Evolutionary conservation across 2,113 vertebrate species (phyloP).

Genomic region (Lasiurus cinereus): DNA sequence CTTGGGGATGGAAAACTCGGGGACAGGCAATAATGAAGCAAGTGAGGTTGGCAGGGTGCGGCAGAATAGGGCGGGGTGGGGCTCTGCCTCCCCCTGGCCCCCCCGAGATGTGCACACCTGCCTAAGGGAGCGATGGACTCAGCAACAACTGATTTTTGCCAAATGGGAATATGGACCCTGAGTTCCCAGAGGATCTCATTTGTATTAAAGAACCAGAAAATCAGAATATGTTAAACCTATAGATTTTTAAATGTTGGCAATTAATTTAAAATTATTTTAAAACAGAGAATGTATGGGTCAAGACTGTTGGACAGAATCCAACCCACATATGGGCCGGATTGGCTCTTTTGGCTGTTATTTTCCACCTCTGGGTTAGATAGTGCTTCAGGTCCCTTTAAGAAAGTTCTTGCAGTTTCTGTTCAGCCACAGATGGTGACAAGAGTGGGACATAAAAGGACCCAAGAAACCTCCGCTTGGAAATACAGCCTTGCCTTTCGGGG

Average conservation of each 20-base stretch:
- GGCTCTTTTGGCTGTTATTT: not conserved
- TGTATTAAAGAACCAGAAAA: constrained; percentile 9
- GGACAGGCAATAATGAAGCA: not conserved
- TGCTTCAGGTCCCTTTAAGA: not conserved
- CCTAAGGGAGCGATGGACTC: not conserved
- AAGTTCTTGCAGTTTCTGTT: not conserved
- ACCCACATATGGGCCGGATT: not conserved
- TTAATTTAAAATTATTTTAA: not conserved
- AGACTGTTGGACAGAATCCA: not conserved
- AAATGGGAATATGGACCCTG: not conserved
- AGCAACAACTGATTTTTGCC: not conserved
- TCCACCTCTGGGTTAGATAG: not conserved
- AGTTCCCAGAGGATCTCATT: not conserved
- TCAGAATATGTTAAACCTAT: not conserved
- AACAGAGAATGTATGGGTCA: not conserved
- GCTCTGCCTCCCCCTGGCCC: no score
- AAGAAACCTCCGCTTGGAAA: not conserved
- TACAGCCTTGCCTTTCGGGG: no score
- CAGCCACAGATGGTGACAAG: not conserved
- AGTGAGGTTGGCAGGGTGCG: not conserved
- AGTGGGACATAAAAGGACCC: not conserved
- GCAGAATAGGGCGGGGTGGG: not conserved
- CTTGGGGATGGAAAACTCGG: not conserved
- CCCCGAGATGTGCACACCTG: not conserved
- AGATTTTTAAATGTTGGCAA: not conserved